Evolutionary conservation across 2,888 invertebrate genomes (phyloP), one percentile per base, ranked within the genome.

Genomic region (Caenorhabditis becei): DNA sequence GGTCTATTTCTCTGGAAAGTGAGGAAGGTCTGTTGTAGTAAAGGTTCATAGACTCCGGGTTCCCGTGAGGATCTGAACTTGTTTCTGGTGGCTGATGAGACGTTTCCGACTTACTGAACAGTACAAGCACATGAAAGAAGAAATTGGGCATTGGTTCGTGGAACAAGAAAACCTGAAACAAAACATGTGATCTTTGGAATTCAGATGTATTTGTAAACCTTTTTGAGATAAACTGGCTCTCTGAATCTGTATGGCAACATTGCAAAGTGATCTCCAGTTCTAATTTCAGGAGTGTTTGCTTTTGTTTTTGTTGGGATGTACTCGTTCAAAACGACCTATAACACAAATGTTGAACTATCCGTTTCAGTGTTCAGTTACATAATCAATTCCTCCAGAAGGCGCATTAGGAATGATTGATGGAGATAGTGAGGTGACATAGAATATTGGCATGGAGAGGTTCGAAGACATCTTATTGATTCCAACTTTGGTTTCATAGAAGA

Each of bases 401-500:
- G 88, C 85, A 24, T 72, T 62, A 10, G 86, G 87, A 47, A 88
- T 84, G 41, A 88, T 84, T 5, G 87, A 87, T 1, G 88, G 88
- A 18, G 88, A 88, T 11, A 88, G 65, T 1, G 84, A 83, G 1
- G 88, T 88, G 7, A 88, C 88, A 51, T 88, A 88, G 62, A 87
- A 88, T 47, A 88, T 84, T 1, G 88, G 87, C 88, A 87, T 87
- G 10, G 87, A 87, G 16, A 87, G 47, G 26, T 88, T 86, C 5
- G 83, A 83, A 11, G 87, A 87, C 84, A 85, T 82, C 67, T 88
- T 88, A 78, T 88, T 88, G 65, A 88, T 88, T 18, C 85, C 87
- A 14, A 88, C 88, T 74, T 87, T 88, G 14, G 88, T 87, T 54
- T 88, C 88, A 63, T 88, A 88, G 62, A 88, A 88, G 10, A 88